Evolutionary conservation across 2,888 invertebrate species (phyloP).

Genomic region (Drosophila monieri): DNA sequence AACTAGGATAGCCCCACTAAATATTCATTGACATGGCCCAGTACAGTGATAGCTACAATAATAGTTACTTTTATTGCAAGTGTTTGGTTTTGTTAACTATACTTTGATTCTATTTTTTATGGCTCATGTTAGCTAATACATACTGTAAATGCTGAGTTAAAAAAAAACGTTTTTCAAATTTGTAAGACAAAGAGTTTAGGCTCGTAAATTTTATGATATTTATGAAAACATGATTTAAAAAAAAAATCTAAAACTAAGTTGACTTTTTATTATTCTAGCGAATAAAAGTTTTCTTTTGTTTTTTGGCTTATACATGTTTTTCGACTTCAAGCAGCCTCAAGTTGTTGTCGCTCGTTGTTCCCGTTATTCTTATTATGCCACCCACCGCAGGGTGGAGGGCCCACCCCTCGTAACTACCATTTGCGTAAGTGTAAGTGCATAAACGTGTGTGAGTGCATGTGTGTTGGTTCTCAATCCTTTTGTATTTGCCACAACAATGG

Average conservation of each 20-base stretch:
- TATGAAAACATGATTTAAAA: neutral
- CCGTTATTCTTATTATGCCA: constrained; percentile 72
- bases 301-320: neutral
- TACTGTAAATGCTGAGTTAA: too few species aligned
- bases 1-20: constrained; percentile 9
- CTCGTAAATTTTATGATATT: too few species aligned
- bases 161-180: too few species aligned
- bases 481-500: constrained; percentile 69
- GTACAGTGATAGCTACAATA: neutral
- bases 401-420: constrained; percentile 25
- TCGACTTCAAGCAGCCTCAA: constrained; percentile 62
- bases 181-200: too few species aligned
- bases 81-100: neutral
- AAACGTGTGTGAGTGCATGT: constrained; percentile 17
- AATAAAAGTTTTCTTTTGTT: neutral
- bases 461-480: constrained; percentile 63
- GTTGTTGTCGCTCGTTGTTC: constrained; percentile 56
- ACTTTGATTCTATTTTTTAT: neutral
- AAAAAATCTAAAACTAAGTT: too few species aligned
- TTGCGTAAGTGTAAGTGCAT: constrained; percentile 28
- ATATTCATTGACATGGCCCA: constrained; percentile 15
- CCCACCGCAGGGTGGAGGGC: constrained; percentile 14
- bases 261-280: neutral
- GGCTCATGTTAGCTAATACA: too few species aligned
- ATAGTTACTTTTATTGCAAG: neutral